Evolutionary conservation across 2,888 invertebrate species (phyloP).

Genomic region (Hydrotaea cyrtoneurina): DNA sequence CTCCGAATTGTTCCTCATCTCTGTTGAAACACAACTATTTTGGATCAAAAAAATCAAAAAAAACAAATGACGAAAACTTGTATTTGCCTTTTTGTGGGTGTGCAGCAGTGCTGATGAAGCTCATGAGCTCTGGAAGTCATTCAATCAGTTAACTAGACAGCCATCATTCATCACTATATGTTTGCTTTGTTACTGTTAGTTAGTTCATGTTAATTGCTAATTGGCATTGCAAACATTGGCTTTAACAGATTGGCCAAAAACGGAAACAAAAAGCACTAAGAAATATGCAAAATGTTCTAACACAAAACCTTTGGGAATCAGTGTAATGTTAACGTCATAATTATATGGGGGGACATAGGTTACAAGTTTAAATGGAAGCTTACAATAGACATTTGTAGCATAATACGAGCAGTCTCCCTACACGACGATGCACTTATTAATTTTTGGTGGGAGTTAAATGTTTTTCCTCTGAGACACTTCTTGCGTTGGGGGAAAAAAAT

Average conservation of each 20-base stretch:
- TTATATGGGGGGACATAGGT: constrained; percentile 14
- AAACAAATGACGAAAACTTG: too few relatives aligned
- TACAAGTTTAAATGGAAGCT: too few relatives aligned
- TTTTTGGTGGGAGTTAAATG: too few relatives aligned
- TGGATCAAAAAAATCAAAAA: background rate
- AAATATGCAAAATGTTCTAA: too few relatives aligned
- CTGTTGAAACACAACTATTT: background rate
- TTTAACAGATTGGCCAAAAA: constrained; percentile 74
- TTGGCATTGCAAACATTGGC: constrained; percentile 78
- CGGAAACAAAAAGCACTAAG: constrained; percentile 64
- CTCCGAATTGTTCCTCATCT: background rate
- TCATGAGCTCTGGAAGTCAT: constrained; percentile 46
- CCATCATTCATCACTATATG: background rate
- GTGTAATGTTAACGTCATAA: too few relatives aligned
- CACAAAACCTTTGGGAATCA: too few relatives aligned
- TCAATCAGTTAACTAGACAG: constrained; percentile 58
- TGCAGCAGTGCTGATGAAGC: constrained; percentile 42
- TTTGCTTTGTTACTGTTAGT: constrained; percentile 64
- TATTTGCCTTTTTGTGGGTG: background rate
- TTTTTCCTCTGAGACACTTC: too few relatives aligned
- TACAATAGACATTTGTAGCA: too few relatives aligned
- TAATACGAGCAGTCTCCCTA: too few relatives aligned
- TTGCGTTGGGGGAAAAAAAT: too few relatives aligned
- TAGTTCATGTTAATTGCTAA: constrained; percentile 80
- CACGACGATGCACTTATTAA: too few relatives aligned